phyloP scores from a whole-genome alignment of 2,888 invertebrate genomes.

The Pedicia rivosa region DNA sequence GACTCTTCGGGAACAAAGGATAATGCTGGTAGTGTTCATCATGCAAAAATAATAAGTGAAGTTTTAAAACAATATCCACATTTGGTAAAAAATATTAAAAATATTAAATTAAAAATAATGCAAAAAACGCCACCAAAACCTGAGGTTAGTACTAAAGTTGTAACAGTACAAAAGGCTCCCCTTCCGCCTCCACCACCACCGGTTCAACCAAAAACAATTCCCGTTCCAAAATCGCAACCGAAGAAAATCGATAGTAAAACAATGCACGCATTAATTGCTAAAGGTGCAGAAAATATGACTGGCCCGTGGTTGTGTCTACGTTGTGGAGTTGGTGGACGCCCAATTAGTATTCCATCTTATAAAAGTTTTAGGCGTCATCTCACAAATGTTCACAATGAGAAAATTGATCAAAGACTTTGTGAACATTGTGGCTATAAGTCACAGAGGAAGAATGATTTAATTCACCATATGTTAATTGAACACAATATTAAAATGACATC shows the following conservation, averaged over 20 bases:
- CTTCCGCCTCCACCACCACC: conserved; percentile 8
- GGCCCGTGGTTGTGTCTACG: conserved; percentile 72
- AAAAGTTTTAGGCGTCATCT: conserved; percentile 67
- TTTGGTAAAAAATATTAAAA: conserved; percentile 71
- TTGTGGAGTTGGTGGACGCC: conserved; percentile 52
- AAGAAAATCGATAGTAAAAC: conserved; percentile 44
- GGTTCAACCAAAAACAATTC: conserved; percentile 7
- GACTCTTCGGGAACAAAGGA: conserved; percentile 16
- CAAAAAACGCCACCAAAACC: conserved; percentile 31
- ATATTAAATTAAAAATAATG: conserved; percentile 71
- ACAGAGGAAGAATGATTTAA: conserved; percentile 50
- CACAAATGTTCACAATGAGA: conserved; percentile 62
- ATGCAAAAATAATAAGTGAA: conserved; percentile 76
- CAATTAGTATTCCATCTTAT: conserved; percentile 58
- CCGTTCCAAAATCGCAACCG: conserved; percentile 20
- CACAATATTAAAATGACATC: conserved; percentile 60
- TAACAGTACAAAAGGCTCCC: conserved; percentile 6
- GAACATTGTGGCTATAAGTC: conserved; percentile 74
- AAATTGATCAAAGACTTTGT: conserved; percentile 59
- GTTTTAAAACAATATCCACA: conserved; percentile 80
- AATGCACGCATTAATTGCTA: conserved; percentile 40
- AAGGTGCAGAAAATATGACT: conserved; percentile 42
- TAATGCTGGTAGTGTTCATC: conserved; percentile 37
- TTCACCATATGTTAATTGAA: conserved; percentile 65
- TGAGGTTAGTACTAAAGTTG: conserved; percentile 3